These are phyloP conservation scores for Agonum fuliginosum DNA, from an alignment of 2,888 invertebrate genomes.

Conservation along the genomic window DNA sequence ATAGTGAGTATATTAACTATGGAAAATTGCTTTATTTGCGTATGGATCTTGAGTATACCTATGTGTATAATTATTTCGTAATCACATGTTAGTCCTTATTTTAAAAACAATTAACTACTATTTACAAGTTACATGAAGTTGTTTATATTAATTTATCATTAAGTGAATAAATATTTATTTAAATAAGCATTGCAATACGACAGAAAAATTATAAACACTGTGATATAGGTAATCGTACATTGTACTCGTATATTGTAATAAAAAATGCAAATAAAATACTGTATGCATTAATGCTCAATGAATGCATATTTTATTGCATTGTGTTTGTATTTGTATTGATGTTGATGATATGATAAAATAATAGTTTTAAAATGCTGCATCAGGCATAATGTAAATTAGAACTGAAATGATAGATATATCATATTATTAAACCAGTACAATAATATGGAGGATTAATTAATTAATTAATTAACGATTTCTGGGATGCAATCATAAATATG, in stretches of 20 bases:
- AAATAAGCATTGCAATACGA: background rate
- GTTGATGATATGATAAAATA: no score
- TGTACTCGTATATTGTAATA: background rate
- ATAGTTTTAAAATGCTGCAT: no score
- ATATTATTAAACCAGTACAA: no score
- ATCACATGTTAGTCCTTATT: background rate
- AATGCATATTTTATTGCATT: no score
- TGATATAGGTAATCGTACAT: background rate
- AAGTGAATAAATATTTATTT: background rate
- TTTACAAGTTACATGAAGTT: background rate
- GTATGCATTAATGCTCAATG: no score
- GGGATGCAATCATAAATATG: no score
- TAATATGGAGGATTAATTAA: no score
- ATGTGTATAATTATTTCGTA: constrained; percentile 2
- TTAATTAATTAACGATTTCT: no score
- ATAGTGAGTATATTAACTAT: background rate
- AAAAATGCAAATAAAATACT: no score
- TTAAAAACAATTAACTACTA: background rate
- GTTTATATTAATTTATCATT: background rate
- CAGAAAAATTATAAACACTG: background rate
- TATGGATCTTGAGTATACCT: background rate
- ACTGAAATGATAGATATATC: no score
- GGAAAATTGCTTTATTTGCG: background rate
- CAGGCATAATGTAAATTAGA: no score
- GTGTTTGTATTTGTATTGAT: no score